phyloP scores from a whole-genome alignment of 1,140 invertebrate genomes.

The Ylistrum balloti region DNA sequence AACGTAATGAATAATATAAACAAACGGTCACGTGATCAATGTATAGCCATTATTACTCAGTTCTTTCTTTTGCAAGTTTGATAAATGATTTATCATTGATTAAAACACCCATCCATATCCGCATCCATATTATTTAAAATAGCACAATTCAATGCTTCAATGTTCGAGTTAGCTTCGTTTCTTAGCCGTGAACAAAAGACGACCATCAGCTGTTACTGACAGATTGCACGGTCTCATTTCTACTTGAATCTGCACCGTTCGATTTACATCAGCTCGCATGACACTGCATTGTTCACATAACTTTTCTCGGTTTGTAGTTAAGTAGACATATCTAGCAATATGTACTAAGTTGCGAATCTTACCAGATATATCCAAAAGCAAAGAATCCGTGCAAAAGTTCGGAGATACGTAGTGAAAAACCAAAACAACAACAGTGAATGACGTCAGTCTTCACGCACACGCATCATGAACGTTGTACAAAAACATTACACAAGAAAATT shows the following conservation, averaged over 20 bases:
- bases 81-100: too few relatives aligned
- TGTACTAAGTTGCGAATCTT: not conserved
- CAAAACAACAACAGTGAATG: slow-evolving; percentile 25
- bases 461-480: not conserved
- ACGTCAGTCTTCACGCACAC: slow-evolving; percentile 28
- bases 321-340: not conserved
- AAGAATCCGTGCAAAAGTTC: not conserved
- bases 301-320: not conserved
- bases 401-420: not conserved
- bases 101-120: too few relatives aligned
- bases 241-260: not conserved
- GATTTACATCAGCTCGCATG: not conserved
- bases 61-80: too few relatives aligned
- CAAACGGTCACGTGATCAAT: not conserved
- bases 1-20: not conserved
- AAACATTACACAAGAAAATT: not conserved
- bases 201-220: slow-evolving; percentile 1
- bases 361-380: not conserved
- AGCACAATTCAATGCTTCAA: too few relatives aligned
- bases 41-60: not conserved
- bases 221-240: not conserved
- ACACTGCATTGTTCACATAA: not conserved
- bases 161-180: not conserved
- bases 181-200: not conserved
- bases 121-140: too few relatives aligned